Evolutionary conservation across 2,888 invertebrate genomes (phyloP).

Genomic region (Oscheius sp.): DNA sequence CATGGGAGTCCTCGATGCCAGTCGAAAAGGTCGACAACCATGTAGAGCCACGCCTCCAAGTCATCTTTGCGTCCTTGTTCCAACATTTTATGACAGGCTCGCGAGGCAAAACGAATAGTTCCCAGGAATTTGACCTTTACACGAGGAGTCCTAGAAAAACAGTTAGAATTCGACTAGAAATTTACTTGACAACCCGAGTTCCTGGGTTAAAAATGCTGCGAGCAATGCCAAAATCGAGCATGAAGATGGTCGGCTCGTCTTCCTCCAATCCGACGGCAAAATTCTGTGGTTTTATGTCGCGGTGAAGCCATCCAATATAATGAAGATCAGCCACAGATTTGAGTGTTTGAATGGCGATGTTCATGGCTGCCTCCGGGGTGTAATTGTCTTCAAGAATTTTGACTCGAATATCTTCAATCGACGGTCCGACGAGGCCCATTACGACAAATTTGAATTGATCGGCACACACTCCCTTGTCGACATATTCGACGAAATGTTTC

Average conservation of each 20-base stretch:
- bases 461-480: conserved; percentile 29
- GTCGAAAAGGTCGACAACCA: conserved; percentile 52
- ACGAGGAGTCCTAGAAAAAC: conserved; percentile 36
- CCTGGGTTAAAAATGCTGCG: conserved; percentile 36
- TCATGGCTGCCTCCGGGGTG: conserved; percentile 10
- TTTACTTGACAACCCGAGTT: conserved; percentile 16
- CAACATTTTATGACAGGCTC: conserved; percentile 46
- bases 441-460: conserved; percentile 34
- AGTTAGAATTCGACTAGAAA: too few species aligned
- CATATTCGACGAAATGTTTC: conserved; percentile 31
- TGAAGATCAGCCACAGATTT: conserved; percentile 24
- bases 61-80: conserved; percentile 58
- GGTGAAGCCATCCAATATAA: conserved; percentile 15
- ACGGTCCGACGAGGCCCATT: conserved; percentile 35
- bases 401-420: conserved; percentile 25
- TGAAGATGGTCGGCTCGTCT: conserved; percentile 27
- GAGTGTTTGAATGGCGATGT: conserved; percentile 23
- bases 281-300: conserved; percentile 37
- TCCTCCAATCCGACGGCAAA: conserved; percentile 33
- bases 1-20: conserved; percentile 46
- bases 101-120: conserved; percentile 47
- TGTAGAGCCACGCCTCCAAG: conserved; percentile 55
- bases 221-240: conserved; percentile 37
- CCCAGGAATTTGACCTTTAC: conserved; percentile 55
- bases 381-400: conserved; percentile 5